These are phyloP conservation scores for Aurelia aurita DNA, from an alignment of 30 jellyfish, hydroid and myxozoan species.

Conservation along the genomic window DNA sequence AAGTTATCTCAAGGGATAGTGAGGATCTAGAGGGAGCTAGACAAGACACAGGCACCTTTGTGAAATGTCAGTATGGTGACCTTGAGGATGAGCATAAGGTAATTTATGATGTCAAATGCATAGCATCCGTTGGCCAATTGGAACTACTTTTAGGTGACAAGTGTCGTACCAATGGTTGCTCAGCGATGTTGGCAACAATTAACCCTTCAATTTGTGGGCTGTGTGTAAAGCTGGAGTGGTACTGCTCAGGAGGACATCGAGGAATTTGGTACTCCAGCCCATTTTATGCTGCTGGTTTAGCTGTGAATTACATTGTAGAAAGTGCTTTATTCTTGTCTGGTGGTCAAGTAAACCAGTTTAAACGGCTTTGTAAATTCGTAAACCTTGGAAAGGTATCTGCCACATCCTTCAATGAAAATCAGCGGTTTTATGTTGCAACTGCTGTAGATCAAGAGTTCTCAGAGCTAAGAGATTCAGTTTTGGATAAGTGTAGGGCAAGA, in stretches of 20 bases:
- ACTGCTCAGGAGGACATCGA: slow-evolving; percentile 42
- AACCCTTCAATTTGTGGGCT: not conserved
- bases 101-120: slow-evolving; percentile 11
- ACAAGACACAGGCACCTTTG: not conserved
- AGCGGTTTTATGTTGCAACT: slow-evolving; percentile 33
- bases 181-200: not conserved
- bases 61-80: not conserved
- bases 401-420: slow-evolving; percentile 34
- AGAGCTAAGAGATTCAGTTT: not conserved
- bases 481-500: not conserved
- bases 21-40: too few species aligned
- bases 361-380: slow-evolving; percentile 17
- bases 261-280: too few species aligned
- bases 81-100: slow-evolving; percentile 6
- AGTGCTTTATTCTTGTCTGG: slow-evolving; percentile 35
- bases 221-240: slow-evolving; percentile 55
- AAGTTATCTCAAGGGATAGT: not conserved
- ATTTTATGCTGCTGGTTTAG: slow-evolving; percentile 39
- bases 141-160: slow-evolving; percentile 8
- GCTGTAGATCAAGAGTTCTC: slow-evolving; percentile 51
- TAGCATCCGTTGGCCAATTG: slow-evolving; percentile 24
- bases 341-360: slow-evolving; percentile 40
- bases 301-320: slow-evolving; percentile 25
- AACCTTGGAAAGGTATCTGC: slow-evolving; percentile 4
- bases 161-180: slow-evolving; percentile 20